Base-by-base conservation (phyloP, 2,888 invertebrate genomes). In the Mechanitis messenoides region DNA sequence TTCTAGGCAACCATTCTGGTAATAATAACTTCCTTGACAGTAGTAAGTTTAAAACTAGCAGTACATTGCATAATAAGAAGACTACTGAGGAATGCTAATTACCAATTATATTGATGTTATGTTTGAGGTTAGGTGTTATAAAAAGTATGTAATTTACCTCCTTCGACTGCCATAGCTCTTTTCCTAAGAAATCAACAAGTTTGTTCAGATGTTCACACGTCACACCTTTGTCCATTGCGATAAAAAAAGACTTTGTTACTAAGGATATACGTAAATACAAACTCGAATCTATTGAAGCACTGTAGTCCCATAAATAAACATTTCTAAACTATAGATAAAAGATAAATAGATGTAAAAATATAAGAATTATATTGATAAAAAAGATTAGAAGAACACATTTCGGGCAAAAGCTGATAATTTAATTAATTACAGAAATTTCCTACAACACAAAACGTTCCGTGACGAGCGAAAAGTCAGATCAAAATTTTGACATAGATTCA, bases 151-250 rank as follows among this genome's bases (percentile, higher is more conserved):
- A 56, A 65, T 74, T 78, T 75, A 90, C 90, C 82, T 90, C 89
- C 73, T 85, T 90, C 57, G 84, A 74, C 69, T 85, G 84, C 88
- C 88, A 90, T 66, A 89, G 72, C 58, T 90, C 87, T 73, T 85
- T 85, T 63, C 77, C 84, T 31, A 89, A 77, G 62, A 70, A 72
- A 65, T 86, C 85, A 62, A 81, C 78, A 53, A 90, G 75, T 68
- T 85, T 87, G 72, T 89, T 88, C 56, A 90, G 78, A 75, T 91
- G 90, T 66, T 90, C 89, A 77, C 90, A 91, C 61, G 88, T 89
- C 73, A 84, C 81, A 73, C 84, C 84, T 81, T 82, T 87, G 80
- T 89, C 87, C 89, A 89, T 90, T 77, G 74, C 75, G 72, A 69
- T 69, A 71, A 76, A 71, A 70, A 78, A 72, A 71, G 74, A 65